phyloP scores from a whole-genome alignment of 2,113 vertebrate genomes.

The Anas platyrhynchos region DNA sequence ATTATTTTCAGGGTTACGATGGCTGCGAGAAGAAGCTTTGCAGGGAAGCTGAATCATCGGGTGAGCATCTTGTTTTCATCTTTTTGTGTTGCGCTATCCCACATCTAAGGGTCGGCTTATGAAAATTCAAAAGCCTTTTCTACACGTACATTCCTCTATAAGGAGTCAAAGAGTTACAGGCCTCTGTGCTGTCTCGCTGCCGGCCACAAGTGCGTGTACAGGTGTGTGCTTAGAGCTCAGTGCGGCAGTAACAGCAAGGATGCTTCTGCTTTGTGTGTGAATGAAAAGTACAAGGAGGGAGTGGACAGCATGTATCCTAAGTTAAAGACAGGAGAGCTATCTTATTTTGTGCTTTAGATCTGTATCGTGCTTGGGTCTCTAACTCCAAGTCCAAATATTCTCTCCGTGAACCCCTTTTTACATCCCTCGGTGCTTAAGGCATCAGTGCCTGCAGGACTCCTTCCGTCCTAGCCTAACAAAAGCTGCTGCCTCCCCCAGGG shows the following conservation, averaged over 20 bases:
- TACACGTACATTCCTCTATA: constrained; percentile 19
- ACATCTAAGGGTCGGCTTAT: constrained; percentile 5
- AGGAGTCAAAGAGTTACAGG: constrained; percentile 45
- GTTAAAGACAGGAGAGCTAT: not conserved
- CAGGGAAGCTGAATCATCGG: constrained; percentile 55
- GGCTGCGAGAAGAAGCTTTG: constrained; percentile 36
- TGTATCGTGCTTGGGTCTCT: not conserved
- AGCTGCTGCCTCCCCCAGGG: rapidly evolving
- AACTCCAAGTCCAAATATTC: not conserved
- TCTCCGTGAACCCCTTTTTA: not conserved
- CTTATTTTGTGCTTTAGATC: not conserved
- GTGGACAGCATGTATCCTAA: not conserved
- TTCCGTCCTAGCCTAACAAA: not conserved
- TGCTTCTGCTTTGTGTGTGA: not conserved
- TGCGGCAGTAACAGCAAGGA: not conserved
- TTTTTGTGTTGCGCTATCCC: constrained; percentile 41
- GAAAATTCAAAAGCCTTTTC: constrained; percentile 59
- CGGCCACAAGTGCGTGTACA: not conserved
- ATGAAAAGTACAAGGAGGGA: not conserved
- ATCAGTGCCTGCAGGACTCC: not conserved
- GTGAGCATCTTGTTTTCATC: constrained; percentile 53
- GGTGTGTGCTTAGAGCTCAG: not conserved
- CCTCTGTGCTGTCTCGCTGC: not conserved
- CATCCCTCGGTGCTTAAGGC: not conserved
- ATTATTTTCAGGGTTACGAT: constrained; percentile 37